Percentiles rank a stretch among this genome's conserved stretches.
These are phyloP conservation scores for Chloroceryle amazona DNA, from an alignment of 2,797 vertebrate genomes.

Conservation along the genomic window DNA sequence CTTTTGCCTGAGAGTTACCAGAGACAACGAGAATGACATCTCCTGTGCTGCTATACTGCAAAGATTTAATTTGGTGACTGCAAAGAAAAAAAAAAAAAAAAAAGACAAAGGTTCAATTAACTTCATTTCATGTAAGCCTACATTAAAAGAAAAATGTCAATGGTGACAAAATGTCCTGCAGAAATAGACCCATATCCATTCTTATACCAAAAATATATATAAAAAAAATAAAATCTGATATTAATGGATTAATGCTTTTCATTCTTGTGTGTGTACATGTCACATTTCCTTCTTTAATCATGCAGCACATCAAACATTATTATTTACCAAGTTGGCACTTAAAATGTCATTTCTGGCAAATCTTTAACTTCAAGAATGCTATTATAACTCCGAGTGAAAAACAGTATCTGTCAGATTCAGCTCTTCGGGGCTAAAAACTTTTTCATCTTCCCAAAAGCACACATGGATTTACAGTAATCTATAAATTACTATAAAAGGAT, in stretches of 20 bases:
- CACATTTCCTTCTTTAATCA: neutral
- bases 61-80: constrained; percentile 94
- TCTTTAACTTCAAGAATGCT: neutral
- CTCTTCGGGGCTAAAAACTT: neutral
- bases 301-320: neutral
- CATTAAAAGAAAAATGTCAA: neutral
- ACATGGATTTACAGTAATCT: neutral
- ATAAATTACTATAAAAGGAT: neutral
- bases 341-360: neutral
- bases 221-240: neutral
- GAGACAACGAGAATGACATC: constrained; percentile 96
- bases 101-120: neutral
- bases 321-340: neutral
- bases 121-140: neutral
- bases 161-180: neutral
- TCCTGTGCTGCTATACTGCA: constrained; percentile 96
- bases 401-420: neutral
- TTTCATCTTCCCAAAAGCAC: neutral
- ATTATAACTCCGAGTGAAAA: neutral
- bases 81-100: neutral
- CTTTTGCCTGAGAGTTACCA: constrained; percentile 96
- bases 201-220: neutral
- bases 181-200: neutral
- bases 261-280: rapidly evolving
- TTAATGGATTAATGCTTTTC: neutral